phyloP scores from a whole-genome alignment of 2,888 invertebrate genomes.

The Nemapogon koenigi region DNA sequence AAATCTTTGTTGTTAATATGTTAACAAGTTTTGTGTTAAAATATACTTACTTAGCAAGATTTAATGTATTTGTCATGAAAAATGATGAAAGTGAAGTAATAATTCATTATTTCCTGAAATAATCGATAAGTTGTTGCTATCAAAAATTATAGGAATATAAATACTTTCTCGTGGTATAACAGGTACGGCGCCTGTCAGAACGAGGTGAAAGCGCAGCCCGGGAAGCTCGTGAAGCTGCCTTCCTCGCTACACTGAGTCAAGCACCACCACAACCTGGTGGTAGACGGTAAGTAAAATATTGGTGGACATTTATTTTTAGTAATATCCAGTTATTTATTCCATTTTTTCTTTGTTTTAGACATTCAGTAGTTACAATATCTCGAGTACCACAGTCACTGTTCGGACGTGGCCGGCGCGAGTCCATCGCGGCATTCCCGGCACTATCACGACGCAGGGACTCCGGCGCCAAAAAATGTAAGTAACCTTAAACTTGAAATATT shows the following conservation, averaged over 20 bases:
- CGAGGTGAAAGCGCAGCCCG: conserved; percentile 79
- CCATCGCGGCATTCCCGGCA: conserved; percentile 78
- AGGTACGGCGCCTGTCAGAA: conserved; percentile 82
- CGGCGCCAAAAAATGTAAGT: conserved; percentile 50
- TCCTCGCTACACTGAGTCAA: conserved; percentile 81
- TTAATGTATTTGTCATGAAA: too few relatives aligned
- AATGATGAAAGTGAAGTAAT: too few relatives aligned
- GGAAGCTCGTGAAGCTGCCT: conserved; percentile 80
- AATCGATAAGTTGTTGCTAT: too few relatives aligned
- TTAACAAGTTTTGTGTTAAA: too few relatives aligned
- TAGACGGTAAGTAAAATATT: conserved; percentile 41
- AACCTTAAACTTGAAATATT: too few relatives aligned
- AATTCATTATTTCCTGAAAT: too few relatives aligned
- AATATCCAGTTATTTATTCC: neutral
- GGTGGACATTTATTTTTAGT: neutral
- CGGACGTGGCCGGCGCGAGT: conserved; percentile 80
- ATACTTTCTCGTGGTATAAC: too few relatives aligned
- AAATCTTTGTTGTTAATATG: too few relatives aligned
- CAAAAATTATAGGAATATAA: too few relatives aligned
- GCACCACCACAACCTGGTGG: conserved; percentile 78
- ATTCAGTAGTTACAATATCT: conserved; percentile 87
- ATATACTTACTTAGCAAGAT: too few relatives aligned
- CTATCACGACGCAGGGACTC: conserved; percentile 53
- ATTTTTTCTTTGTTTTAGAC: conserved; percentile 52
- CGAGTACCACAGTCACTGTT: conserved; percentile 79